phyloP scores from a whole-genome alignment of 1,140 invertebrate species.

The Brachionus calyciflorus region DNA sequence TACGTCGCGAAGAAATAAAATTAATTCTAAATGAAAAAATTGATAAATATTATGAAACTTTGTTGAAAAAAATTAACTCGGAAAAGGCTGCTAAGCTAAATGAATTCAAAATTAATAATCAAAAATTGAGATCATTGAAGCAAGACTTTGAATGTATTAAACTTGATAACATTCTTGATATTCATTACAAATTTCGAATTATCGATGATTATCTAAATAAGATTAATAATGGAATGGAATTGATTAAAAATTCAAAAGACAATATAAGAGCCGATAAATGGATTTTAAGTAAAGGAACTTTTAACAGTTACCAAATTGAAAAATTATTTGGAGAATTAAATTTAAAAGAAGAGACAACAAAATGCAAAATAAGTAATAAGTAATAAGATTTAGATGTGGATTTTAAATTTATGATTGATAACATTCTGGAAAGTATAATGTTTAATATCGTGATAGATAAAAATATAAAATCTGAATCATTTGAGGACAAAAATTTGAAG shows the following conservation, averaged over 20 bases:
- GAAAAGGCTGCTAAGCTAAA: neutral
- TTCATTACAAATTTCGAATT: neutral
- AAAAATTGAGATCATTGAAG: neutral
- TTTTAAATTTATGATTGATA: too few species aligned
- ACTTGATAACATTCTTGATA: neutral
- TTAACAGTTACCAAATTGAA: neutral
- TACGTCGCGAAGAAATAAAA: neutral
- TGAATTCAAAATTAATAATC: neutral
- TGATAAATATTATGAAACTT: neutral
- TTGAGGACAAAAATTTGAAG: too few species aligned
- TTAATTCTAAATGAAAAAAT: neutral
- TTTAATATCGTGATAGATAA: too few species aligned
- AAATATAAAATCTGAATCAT: too few species aligned
- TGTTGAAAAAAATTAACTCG: neutral
- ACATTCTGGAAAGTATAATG: too few species aligned
- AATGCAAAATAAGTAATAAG: too few species aligned
- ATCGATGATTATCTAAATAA: neutral
- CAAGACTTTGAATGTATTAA: neutral
- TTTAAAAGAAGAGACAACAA: slow-evolving; percentile 11
- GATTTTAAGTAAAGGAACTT: neutral
- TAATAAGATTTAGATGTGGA: too few species aligned
- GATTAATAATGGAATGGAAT: neutral
- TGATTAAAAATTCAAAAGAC: neutral
- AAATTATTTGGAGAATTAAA: neutral
- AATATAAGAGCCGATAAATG: neutral